These are phyloP conservation scores for Drosophila niveifrons DNA, from an alignment of 2,888 invertebrate species.

Conservation along the genomic window DNA sequence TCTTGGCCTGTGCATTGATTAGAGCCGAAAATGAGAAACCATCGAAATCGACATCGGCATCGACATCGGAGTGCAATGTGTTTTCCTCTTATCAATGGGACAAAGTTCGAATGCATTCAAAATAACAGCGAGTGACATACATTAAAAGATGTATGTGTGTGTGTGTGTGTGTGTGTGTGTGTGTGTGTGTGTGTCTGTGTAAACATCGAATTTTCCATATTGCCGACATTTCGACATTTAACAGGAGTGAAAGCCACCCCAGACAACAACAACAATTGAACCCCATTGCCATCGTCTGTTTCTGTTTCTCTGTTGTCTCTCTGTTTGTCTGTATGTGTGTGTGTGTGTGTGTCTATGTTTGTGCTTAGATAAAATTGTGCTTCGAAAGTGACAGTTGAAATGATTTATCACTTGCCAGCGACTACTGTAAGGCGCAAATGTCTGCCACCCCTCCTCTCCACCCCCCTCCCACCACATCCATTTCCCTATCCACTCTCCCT, in stretches of 20 bases:
- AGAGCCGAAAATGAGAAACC: slow-evolving; percentile 28
- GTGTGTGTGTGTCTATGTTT: slow-evolving; percentile 41
- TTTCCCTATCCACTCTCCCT: background rate
- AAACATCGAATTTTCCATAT: slow-evolving; percentile 63
- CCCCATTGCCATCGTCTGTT: slow-evolving; percentile 57
- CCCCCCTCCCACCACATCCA: background rate
- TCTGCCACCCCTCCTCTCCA: slow-evolving; percentile 35
- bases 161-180: background rate
- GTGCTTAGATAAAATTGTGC: slow-evolving; percentile 85
- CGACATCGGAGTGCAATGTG: slow-evolving; percentile 27
- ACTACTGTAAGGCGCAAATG: slow-evolving; percentile 73
- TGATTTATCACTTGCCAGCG: slow-evolving; percentile 84
- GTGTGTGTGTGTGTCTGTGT: background rate
- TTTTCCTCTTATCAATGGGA: slow-evolving; percentile 47
- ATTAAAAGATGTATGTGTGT: slow-evolving; percentile 33
- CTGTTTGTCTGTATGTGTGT: slow-evolving; percentile 30
- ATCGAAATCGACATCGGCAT: background rate
- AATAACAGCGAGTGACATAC: slow-evolving; percentile 44
- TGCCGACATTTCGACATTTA: slow-evolving; percentile 52
- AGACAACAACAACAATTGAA: slow-evolving; percentile 49
- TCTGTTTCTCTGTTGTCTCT: slow-evolving; percentile 14
- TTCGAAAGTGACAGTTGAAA: slow-evolving; percentile 85
- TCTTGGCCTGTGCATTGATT: slow-evolving; percentile 60
- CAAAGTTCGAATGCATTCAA: slow-evolving; percentile 56
- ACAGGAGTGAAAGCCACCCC: slow-evolving; percentile 46